Evolutionary conservation across 2,113 vertebrate genomes (phyloP).

Genomic region (Pteruthius melanotis): DNA sequence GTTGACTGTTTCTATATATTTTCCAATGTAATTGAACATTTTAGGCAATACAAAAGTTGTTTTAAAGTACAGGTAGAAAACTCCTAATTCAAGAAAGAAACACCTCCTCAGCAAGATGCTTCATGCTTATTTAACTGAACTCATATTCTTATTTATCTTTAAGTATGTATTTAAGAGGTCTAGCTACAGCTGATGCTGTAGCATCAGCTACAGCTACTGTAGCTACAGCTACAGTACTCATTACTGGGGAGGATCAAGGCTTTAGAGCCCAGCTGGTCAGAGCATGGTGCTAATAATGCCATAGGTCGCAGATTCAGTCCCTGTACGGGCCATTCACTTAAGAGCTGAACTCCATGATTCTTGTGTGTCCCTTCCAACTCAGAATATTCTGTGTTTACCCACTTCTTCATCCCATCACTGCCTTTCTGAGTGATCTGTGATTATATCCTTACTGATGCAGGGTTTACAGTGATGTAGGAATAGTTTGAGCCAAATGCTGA

Average conservation of each 20-base stretch:
- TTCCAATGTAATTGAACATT: not conserved
- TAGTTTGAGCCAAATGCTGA: not conserved
- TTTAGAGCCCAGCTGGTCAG: not conserved
- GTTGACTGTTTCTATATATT: not conserved
- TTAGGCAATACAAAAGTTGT: not conserved
- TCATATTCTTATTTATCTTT: not conserved
- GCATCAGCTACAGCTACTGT: too few relatives aligned
- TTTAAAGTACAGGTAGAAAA: not conserved
- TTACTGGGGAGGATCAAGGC: not conserved
- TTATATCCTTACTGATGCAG: fast-evolving
- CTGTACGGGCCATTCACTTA: not conserved
- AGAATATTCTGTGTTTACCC: not conserved
- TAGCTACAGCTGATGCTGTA: not conserved
- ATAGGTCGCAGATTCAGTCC: not conserved
- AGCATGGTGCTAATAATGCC: not conserved
- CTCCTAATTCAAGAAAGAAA: not conserved
- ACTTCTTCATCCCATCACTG: not conserved
- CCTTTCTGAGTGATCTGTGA: not conserved
- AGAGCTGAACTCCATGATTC: not conserved
- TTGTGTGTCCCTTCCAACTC: not conserved
- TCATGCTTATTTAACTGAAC: not conserved
- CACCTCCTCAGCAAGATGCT: not conserved
- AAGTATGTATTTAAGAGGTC: not conserved
- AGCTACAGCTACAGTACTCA: too few relatives aligned
- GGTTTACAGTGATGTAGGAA: not conserved